Conservation (phyloP, 2,113 vertebrate genomes). For the Mystacornis crossleyi region DNA sequence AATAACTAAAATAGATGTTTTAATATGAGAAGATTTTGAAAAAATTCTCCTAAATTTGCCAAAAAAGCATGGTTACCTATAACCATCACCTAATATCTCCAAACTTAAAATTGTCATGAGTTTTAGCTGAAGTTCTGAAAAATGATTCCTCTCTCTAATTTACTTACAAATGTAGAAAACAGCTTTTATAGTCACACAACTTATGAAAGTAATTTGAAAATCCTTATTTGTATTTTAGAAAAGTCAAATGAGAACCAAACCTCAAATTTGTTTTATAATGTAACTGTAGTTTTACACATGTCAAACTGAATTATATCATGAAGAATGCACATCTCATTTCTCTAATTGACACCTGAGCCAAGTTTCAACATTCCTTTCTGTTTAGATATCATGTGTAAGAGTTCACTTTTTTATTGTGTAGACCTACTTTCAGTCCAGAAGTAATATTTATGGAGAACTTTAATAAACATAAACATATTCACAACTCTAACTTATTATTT, state of each 20-base stretch:
- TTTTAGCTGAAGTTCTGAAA: not conserved
- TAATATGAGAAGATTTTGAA: not conserved
- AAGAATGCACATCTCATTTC: not conserved
- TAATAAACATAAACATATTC: not conserved
- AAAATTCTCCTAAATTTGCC: not conserved
- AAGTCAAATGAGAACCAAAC: not conserved
- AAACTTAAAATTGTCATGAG: not conserved
- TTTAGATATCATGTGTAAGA: not conserved
- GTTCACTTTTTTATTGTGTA: not conserved
- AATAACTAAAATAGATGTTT: not conserved
- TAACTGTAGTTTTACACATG: not conserved
- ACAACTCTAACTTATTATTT: not conserved
- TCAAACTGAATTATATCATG: not conserved
- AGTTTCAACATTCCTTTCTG: not conserved
- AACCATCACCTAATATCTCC: not conserved
- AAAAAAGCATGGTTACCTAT: not conserved
- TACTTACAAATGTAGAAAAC: not conserved
- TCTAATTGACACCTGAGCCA: not conserved
- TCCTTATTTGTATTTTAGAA: not conserved
- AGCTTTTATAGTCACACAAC: not conserved
- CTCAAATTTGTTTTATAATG: not conserved
- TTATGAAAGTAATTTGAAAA: not conserved
- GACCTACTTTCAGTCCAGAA: not conserved
- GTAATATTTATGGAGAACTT: not conserved
- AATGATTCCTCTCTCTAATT: not conserved